These are phyloP conservation scores for Aphis gossypii DNA, from an alignment of 1,140 invertebrate species.

Conservation along the genomic window DNA sequence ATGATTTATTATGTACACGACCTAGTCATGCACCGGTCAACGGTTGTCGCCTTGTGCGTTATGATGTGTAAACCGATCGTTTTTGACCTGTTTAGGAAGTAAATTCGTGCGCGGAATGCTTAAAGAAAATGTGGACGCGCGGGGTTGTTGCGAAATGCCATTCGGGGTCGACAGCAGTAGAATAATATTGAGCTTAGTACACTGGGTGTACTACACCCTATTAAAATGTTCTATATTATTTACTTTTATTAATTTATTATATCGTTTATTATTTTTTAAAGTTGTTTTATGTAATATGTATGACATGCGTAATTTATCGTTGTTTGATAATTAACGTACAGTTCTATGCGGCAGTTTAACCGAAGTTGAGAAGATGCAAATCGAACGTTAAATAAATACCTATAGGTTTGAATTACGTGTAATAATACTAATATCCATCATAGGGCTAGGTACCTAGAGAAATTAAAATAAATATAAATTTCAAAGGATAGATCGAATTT, in stretches of 20 bases:
- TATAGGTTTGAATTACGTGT: not conserved
- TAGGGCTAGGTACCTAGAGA: too few relatives aligned
- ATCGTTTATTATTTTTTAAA: not conserved
- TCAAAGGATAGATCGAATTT: not conserved
- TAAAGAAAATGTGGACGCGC: not conserved
- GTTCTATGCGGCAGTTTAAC: not conserved
- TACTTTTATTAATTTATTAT: not conserved
- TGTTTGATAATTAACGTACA: not conserved
- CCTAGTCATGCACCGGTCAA: not conserved
- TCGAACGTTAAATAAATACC: not conserved
- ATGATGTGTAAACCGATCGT: not conserved
- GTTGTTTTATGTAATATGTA: not conserved
- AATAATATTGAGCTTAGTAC: not conserved
- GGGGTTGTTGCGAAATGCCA: slow-evolving; percentile 30
- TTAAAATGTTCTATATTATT: not conserved
- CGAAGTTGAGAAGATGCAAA: not conserved
- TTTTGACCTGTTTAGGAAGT: slow-evolving; percentile 50
- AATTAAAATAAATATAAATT: not conserved
- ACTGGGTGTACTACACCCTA: not conserved
- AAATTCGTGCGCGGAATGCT: slow-evolving; percentile 33
- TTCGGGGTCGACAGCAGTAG: not conserved
- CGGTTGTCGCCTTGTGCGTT: not conserved
- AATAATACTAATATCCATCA: not conserved
- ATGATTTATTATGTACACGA: not conserved
- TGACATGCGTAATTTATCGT: not conserved